These are phyloP conservation scores for Seira musarum DNA, from an alignment of 2,888 invertebrate genomes.

Conservation along the genomic window DNA sequence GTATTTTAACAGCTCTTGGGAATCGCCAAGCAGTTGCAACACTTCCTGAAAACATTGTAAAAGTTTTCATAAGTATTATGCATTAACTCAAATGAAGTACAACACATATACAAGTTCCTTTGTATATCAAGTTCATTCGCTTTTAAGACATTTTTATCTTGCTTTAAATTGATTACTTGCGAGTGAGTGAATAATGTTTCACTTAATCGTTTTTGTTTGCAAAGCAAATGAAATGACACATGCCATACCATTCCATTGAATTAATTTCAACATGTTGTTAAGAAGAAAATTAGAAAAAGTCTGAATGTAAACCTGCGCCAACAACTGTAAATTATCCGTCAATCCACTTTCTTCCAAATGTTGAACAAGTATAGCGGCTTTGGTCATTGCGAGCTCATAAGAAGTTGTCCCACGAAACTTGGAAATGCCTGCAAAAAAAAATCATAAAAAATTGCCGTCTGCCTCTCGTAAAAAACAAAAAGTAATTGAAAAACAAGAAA, in stretches of 20 bases:
- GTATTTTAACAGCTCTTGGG: conserved; percentile 66
- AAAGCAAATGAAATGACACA: too few species aligned
- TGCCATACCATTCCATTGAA: too few species aligned
- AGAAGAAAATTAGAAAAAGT: too few species aligned
- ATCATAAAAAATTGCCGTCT: too few species aligned
- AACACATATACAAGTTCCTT: not conserved
- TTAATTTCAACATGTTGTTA: too few species aligned
- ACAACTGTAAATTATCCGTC: conserved; percentile 46
- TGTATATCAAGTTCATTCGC: not conserved
- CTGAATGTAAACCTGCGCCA: conserved; percentile 50
- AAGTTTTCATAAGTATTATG: too few species aligned
- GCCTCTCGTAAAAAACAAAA: too few species aligned
- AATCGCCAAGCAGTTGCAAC: conserved; percentile 55
- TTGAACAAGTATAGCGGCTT: conserved; percentile 57
- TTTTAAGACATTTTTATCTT: too few species aligned
- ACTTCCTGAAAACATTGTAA: conserved; percentile 58
- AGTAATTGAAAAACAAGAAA: not conserved
- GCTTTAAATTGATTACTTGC: too few species aligned
- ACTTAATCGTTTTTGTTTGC: too few species aligned
- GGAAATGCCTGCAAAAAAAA: conserved; percentile 68
- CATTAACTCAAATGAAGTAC: too few species aligned
- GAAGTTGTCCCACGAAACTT: conserved; percentile 68
- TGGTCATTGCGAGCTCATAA: conserved; percentile 68
- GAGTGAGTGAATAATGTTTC: too few species aligned
- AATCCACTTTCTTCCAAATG: conserved; percentile 45